Conservation (phyloP, 2,797 vertebrate genomes). For the Crocodylus rhombifer region DNA sequence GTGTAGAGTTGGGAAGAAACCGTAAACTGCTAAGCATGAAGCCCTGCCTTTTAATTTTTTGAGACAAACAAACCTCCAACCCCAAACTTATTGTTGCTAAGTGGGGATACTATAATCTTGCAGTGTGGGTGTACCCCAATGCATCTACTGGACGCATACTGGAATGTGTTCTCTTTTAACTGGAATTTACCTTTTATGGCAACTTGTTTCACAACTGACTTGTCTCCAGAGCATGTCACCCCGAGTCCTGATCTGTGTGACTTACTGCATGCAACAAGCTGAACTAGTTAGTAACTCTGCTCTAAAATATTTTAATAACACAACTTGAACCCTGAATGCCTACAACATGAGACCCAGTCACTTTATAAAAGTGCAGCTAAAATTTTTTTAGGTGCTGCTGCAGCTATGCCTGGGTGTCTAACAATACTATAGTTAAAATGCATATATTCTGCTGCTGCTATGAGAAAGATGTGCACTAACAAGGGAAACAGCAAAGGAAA, state of each 20-base stretch:
- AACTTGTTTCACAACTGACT: neutral
- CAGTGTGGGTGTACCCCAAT: neutral
- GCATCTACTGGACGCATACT: neutral
- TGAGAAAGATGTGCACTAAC: constrained; percentile 9
- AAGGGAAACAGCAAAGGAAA: neutral
- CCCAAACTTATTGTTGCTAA: neutral
- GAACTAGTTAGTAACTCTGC: neutral
- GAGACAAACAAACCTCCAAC: neutral
- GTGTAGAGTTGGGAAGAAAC: neutral
- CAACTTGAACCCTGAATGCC: neutral
- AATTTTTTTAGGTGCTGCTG: constrained; percentile 38
- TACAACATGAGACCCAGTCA: neutral
- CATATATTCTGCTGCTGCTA: constrained; percentile 32
- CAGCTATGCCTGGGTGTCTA: neutral
- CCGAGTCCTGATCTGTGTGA: neutral
- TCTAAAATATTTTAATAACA: neutral
- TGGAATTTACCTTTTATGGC: neutral
- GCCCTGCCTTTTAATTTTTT: neutral
- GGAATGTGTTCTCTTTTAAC: neutral
- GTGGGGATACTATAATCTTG: neutral
- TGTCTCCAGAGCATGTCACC: neutral
- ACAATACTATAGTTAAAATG: neutral
- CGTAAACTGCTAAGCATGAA: neutral
- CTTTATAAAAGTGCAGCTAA: neutral
- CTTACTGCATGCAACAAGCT: neutral